Evolutionary conservation across 2,888 invertebrate species (phyloP), one percentile per base, ranked within the genome.

Genomic region (Plebejus argus): DNA sequence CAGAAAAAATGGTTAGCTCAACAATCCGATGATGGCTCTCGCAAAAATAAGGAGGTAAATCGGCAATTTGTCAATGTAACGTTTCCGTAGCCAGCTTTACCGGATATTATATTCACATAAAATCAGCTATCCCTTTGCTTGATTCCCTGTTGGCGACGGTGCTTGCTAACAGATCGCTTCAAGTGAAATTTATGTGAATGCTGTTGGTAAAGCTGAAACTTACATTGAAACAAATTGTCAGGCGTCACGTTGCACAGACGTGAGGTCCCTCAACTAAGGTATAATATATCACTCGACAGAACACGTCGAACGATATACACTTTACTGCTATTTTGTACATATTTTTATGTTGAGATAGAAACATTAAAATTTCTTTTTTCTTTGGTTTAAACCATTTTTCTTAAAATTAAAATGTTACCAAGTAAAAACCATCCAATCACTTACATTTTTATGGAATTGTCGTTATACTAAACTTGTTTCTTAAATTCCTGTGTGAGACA

Each of bases 191-290:
- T 89, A 88, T 89, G 90, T 90, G 90, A 90, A 91, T 87, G 78
- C 81, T 78, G 86, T 90, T 85, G 86, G 82, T 87, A 86, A 86
- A 86, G 87, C 86, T 83, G 90, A 89, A 88, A 84, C 87, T 86
- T 89, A 85, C 89, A 89, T 90, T 90, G 88, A 80, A 82, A 82
- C 89, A 87, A 89, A 88, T 89, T 88, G 88, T 88, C 89, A 83
- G 83, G 81, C 87, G 85, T 80, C 82, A 84, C 86, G 89, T 88
- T 85, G 77, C 39, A 72, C 76, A 74, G 83, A 88, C 88, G 86
- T 86, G 83, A 81, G 83, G 88, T 83, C 58, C 3, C 35, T 53
- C 35, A 76, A 66, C 23, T 15, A 74, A 23, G 70, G 75, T 39
- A 74, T 74, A 78, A 20, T 58, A 20, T 61, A 35, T 75, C 61